Evolutionary conservation across 2,888 invertebrate genomes (phyloP), one percentile per base, ranked within the genome.

Genomic region (Rhamnusium bicolor): DNA sequence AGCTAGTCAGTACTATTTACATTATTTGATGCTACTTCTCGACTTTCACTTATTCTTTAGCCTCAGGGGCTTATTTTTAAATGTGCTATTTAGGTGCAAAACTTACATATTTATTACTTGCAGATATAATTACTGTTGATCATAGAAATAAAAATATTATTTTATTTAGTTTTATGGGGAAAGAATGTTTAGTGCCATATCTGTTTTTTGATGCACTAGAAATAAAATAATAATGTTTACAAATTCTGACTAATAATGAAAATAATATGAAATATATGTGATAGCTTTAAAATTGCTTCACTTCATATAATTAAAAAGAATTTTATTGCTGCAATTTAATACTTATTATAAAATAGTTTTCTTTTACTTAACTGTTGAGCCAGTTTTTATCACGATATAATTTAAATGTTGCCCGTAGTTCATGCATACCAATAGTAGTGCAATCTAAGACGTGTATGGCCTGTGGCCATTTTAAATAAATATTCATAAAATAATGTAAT

Each of bases 61-160:
- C 56, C 46, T 2, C 67, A 19, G 46, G 46, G 46, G 46, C 56
- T 54, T n/a, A 67, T 19, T n/a, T n/a, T n/a, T n/a, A n/a, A n/a
- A n/a, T n/a, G n/a, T n/a, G n/a, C 24, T 68, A 74, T 74, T 70
- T 70, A 70, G 76, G 70, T 71, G 72, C 51, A 76, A 76, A 76
- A 76, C 74, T 74, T 70, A 66, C 47, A 53, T 70, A 24, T 8
- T 6, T 16, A 58, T 66, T 46, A 24, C 2, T n/a, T 16, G 12
- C 7, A 16, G 60, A 40, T 29, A 14, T 8, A 24, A 54, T 27
- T 54, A 54, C 1, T 24, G 40, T 40, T n/a, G 4, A 40, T 5
- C 1, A 27, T 4, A 6, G 27, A 58, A 58, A 58, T 4, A 58
- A 32, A 14, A 14, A 58, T 29, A 7, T 49, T 47, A n/a, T n/a